Evolutionary conservation across 2,888 invertebrate genomes (phyloP).

Genomic region (Orthosia incerta): DNA sequence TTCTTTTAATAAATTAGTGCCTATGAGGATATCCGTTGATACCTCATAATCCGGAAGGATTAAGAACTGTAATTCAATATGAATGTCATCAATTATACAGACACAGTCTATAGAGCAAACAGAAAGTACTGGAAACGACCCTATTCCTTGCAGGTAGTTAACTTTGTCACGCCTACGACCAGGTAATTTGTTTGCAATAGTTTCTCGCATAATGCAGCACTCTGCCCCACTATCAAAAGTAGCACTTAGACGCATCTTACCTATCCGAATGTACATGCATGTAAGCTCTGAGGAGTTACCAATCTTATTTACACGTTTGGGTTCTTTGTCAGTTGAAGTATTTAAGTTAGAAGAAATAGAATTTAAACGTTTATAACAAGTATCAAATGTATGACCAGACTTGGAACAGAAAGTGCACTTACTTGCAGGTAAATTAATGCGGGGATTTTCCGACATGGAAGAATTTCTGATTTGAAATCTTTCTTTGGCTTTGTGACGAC

Average conservation of each 20-base stretch:
- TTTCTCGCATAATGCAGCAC: not conserved
- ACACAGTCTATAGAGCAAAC: not conserved
- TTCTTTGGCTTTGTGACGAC: not conserved
- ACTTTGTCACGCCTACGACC: not conserved
- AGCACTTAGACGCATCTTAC: constrained; percentile 1
- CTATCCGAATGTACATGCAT: constrained; percentile 13
- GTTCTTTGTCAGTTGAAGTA: too few species aligned
- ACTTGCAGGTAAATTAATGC: not conserved
- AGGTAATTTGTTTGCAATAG: constrained; percentile 6
- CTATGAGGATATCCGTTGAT: too few species aligned
- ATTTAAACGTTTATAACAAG: constrained; percentile 4
- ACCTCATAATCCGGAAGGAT: not conserved
- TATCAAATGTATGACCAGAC: constrained; percentile 16
- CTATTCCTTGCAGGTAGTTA: constrained; percentile 8
- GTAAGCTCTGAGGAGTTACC: not conserved
- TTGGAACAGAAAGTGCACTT: constrained; percentile 9
- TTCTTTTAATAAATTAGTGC: too few species aligned
- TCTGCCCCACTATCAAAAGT: constrained; percentile 8
- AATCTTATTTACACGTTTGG: too few species aligned
- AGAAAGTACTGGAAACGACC: not conserved
- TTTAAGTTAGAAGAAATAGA: too few species aligned
- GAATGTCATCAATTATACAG: constrained; percentile 7
- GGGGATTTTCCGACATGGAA: too few species aligned
- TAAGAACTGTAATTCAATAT: constrained; percentile 8
- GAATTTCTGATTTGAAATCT: too few species aligned